Conservation (phyloP, 2,113 vertebrate genomes). For the Nothocercus nigrocapillus region DNA sequence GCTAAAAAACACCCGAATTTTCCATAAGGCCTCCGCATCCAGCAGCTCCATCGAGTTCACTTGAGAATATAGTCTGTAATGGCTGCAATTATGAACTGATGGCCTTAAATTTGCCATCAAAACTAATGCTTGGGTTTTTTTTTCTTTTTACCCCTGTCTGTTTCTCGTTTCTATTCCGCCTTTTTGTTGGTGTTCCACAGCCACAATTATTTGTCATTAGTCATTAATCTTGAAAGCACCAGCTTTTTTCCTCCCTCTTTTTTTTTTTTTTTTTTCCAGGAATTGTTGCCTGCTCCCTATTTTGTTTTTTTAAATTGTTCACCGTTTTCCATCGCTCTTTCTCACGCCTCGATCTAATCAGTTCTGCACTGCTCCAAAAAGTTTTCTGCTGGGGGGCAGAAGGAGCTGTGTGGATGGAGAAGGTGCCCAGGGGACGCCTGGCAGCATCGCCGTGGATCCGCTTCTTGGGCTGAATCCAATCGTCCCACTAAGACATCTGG, state of each 20-base stretch:
- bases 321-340: not conserved
- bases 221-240: constrained; percentile 63
- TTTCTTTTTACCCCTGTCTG: not conserved
- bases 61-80: constrained; percentile 48
- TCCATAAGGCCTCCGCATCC: accelerated
- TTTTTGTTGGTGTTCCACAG: constrained; percentile 20
- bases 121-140: constrained; percentile 15
- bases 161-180: constrained; percentile 43
- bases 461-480: not conserved
- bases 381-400: accelerated
- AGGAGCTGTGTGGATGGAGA: accelerated
- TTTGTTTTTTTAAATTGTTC: constrained; percentile 1
- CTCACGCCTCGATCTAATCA: constrained; percentile 7
- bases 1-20: not conserved
- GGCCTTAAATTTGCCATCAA: constrained; percentile 50
- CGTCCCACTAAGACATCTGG: not conserved
- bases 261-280: not conserved
- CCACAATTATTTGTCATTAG: constrained; percentile 68
- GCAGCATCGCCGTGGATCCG: too few species aligned
- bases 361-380: constrained; percentile 21
- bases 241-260: not conserved
- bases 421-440: not conserved
- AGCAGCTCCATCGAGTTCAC: constrained; percentile 34
- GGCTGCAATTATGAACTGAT: constrained; percentile 59
- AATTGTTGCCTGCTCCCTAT: not conserved